Conservation (phyloP, 2,113 vertebrate genomes). For the Cephalopholis sonnerati region DNA sequence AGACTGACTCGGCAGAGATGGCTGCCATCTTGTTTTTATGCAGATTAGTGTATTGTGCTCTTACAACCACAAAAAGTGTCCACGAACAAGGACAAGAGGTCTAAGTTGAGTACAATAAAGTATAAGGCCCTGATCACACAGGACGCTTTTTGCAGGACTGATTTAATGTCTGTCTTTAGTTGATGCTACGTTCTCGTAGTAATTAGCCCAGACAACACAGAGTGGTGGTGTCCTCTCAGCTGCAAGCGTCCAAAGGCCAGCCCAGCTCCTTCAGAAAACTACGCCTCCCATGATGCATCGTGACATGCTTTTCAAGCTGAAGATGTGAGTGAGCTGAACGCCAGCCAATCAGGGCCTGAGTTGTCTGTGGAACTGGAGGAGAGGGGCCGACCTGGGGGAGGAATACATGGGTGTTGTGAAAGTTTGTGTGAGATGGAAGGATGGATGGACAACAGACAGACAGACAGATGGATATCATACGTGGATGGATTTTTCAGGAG, state of each 20-base stretch:
- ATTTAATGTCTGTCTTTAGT: not conserved
- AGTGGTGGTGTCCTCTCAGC: slow-evolving; percentile 56
- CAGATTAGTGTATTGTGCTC: too few species aligned
- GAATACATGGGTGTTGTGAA: not conserved
- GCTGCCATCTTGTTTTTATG: too few species aligned
- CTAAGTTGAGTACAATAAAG: too few species aligned
- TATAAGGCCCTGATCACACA: too few species aligned
- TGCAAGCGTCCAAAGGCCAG: slow-evolving; percentile 80
- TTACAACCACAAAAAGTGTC: too few species aligned
- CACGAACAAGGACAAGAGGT: too few species aligned
- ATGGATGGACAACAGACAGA: not conserved
- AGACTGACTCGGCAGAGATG: too few species aligned
- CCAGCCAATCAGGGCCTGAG: slow-evolving; percentile 91
- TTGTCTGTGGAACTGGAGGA: slow-evolving; percentile 88
- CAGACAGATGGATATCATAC: slow-evolving; percentile 46
- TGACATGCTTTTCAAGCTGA: slow-evolving; percentile 77
- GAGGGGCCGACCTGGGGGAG: slow-evolving; percentile 84
- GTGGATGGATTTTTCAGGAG: slow-evolving; percentile 46
- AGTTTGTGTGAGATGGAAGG: too few species aligned
- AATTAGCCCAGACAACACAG: not conserved
- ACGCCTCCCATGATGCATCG: slow-evolving; percentile 82
- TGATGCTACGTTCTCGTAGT: too few species aligned
- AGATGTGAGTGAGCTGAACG: slow-evolving; percentile 82
- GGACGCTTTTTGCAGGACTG: too few species aligned
- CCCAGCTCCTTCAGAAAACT: slow-evolving; percentile 78